These are phyloP conservation scores for Drosophila monieri DNA, from an alignment of 2,888 invertebrate genomes.

Conservation along the genomic window DNA sequence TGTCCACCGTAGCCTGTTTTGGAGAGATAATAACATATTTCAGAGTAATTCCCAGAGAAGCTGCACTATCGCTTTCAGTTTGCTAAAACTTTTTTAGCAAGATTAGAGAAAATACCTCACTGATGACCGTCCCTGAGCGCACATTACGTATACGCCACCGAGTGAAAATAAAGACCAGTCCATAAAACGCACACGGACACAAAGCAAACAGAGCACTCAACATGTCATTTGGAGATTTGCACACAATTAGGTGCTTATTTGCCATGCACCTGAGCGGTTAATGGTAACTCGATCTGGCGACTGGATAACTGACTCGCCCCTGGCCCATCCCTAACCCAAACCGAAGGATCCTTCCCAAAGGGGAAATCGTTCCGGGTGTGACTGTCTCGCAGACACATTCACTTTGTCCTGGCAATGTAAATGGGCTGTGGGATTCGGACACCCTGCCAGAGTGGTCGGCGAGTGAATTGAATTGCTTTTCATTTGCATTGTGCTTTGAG, in stretches of 20 bases:
- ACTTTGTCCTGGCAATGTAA: constrained; percentile 6
- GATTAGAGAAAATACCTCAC: neutral
- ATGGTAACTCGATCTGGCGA: constrained; percentile 43
- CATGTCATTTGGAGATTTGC: constrained; percentile 53
- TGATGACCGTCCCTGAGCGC: constrained; percentile 1
- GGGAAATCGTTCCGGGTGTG: constrained; percentile 27
- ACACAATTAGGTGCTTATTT: constrained; percentile 62
- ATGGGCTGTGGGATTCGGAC: constrained; percentile 20
- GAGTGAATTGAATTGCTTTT: constrained; percentile 43
- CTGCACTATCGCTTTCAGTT: no score
- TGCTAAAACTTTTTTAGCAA: neutral
- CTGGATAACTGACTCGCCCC: constrained; percentile 8
- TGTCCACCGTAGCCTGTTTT: constrained; percentile 96
- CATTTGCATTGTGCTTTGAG: constrained; percentile 29
- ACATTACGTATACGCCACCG: constrained; percentile 49
- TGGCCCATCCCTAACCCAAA: constrained; percentile 12
- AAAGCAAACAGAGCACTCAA: constrained; percentile 34
- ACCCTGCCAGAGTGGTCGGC: constrained; percentile 18
- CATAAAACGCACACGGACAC: constrained; percentile 25
- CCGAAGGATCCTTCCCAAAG: neutral
- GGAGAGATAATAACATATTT: neutral
- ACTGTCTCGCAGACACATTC: constrained; percentile 18
- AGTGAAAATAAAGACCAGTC: constrained; percentile 6
- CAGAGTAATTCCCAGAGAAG: neutral
- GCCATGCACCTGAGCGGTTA: constrained; percentile 42